Base-by-base conservation (phyloP, 2,797 vertebrate genomes). In the Fundulus diaphanus region DNA sequence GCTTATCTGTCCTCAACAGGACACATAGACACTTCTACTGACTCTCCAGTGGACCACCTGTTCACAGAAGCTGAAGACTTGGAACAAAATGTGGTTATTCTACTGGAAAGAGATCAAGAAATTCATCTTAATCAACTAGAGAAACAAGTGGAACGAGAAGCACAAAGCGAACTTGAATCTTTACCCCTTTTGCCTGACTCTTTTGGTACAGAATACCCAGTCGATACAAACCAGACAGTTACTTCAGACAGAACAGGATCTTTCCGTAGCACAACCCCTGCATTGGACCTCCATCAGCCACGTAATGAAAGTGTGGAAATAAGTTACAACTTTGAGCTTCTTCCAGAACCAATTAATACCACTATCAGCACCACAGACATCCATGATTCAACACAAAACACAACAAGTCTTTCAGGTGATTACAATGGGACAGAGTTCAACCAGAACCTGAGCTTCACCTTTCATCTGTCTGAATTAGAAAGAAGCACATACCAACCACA, bases 161-260 rank as follows among this genome's bases (percentile, higher is more conserved):
- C 95, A 75, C 94, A 96, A 77, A 96, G 96, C 22, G 94, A 94
- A 24, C 92, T 99, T 20, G 97, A 97, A 86, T 95, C 96, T 18
- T 89, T 97, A 44, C 90, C 94, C 1, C 71, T 95, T 44, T 89
- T 91, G 51, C 88, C 94, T 6, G 87, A 6, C 1, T 2, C 71
- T 37, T 83, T 83, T 16, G 80, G 72, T 8, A 56, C 89, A 86
- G 81, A 85, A 81, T 78, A 68, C 68, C 48, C 76, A 5, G 59
- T 82, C 52, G 67, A 81, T 12, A 80, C 77, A 46, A 63, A 82
- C 42, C 49, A 82, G 37, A 87, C 82, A 6, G 49, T 71, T 49
- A n/a, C 18, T 56, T 56, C 82, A 66, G 81, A 84, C 20, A 80
- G 71, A 70, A 81, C 87, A 57, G 85, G 87, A 46, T 81, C 85